A percentile compares a stretch with the other conserved stretches of the same genome.
Evolutionary conservation across 2,113 vertebrate species (phyloP).

Genomic region (Diadophis punctatus): DNA sequence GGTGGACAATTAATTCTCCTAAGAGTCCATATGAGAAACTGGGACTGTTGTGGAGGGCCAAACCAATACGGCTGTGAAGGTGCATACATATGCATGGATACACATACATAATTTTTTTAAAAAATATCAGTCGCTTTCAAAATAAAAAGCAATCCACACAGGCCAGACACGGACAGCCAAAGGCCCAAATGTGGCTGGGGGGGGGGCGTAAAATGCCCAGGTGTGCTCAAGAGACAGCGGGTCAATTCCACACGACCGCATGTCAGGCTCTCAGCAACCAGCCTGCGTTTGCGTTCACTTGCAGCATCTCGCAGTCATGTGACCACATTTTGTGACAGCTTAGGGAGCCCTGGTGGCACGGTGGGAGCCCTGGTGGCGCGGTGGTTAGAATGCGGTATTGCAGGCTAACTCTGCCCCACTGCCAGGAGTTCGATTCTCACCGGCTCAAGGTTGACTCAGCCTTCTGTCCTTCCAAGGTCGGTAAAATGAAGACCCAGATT

Average conservation of each 20-base stretch:
- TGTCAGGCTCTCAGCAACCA: not conserved
- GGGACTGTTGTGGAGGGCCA: not conserved
- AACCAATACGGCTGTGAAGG: not conserved
- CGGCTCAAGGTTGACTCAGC: too few species aligned
- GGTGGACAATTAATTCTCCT: not conserved
- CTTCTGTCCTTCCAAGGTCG: too few species aligned
- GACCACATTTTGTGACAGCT: not conserved
- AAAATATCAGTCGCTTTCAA: not conserved
- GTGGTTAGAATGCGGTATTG: too few species aligned
- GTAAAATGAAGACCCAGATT: too few species aligned
- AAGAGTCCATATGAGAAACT: too few species aligned
- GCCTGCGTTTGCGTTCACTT: not conserved
- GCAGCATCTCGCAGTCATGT: not conserved
- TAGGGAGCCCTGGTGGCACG: too few species aligned
- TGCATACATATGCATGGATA: not conserved
- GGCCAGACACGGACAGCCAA: too few species aligned
- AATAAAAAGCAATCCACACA: not conserved
- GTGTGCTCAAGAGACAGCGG: not conserved
- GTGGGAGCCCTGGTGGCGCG: too few species aligned
- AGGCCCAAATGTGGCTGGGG: not conserved
- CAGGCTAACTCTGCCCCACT: too few species aligned
- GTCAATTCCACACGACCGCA: rapidly evolving
- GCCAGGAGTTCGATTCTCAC: too few species aligned
- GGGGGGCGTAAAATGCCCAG: too few species aligned
- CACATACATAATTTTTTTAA: too few species aligned